Evolutionary conservation across 1,140 invertebrate species (phyloP).

Genomic region (Aphaenogaster rudis): DNA sequence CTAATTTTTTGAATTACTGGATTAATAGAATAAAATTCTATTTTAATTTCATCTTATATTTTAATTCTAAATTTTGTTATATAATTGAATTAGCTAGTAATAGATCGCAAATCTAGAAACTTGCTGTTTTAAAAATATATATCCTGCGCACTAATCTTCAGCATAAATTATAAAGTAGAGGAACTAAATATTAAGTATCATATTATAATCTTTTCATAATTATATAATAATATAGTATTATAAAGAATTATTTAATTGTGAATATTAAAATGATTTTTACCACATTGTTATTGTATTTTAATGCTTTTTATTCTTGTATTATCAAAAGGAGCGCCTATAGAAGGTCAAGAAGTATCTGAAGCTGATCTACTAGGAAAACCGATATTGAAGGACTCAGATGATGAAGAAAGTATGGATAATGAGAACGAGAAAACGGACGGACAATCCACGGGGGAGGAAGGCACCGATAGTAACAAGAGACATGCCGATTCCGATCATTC

Average conservation of each 20-base stretch:
- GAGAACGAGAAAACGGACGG: constrained; percentile 79
- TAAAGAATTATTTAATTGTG: constrained; percentile 23
- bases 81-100: constrained; percentile 12
- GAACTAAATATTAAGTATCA: background rate
- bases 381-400: constrained; percentile 83
- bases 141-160: background rate
- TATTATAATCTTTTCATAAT: constrained; percentile 14
- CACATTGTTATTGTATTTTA: constrained; percentile 5
- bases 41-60: background rate
- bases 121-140: background rate
- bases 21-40: background rate
- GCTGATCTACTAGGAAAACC: constrained; percentile 83
- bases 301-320: constrained; percentile 34
- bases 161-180: constrained; percentile 1
- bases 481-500: constrained; percentile 79
- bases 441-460: constrained; percentile 81
- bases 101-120: background rate
- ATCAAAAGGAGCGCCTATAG: constrained; percentile 83
- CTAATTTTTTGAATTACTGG: background rate
- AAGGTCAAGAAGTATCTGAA: constrained; percentile 85
- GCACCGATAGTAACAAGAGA: constrained; percentile 78
- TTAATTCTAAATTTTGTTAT: background rate
- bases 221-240: constrained; percentile 5
- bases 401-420: constrained; percentile 82
- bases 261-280: constrained; percentile 20